These are phyloP conservation scores for Spondyliosoma cantharus DNA, from an alignment of 2,797 vertebrate genomes.

Conservation along the genomic window DNA sequence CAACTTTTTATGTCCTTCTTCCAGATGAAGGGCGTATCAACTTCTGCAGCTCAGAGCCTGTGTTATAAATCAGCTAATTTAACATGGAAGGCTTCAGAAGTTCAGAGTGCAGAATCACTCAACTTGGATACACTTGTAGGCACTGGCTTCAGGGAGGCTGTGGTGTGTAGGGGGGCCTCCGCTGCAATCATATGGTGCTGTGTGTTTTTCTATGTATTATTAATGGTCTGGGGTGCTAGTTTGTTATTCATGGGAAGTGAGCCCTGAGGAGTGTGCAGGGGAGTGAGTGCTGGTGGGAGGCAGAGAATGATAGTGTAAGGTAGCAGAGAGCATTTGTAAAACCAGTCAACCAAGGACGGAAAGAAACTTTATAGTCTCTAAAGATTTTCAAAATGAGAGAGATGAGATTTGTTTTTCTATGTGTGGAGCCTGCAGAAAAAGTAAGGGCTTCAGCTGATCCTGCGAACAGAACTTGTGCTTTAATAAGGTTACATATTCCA, in stretches of 20 bases:
- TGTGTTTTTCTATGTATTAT: constrained; percentile 54
- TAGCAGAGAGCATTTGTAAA: constrained; percentile 51
- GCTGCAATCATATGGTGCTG: constrained; percentile 15
- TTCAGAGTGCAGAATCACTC: constrained; percentile 48
- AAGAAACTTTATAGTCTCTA: constrained; percentile 8
- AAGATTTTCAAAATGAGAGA: constrained; percentile 31
- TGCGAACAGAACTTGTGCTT: not conserved
- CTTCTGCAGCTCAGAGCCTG: constrained; percentile 58
- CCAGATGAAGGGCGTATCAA: constrained; percentile 72
- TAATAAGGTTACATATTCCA: not conserved
- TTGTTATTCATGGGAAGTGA: constrained; percentile 63
- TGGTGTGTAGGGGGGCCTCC: not conserved
- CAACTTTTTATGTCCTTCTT: constrained; percentile 69
- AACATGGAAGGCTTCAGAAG: constrained; percentile 55
- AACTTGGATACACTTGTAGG: constrained; percentile 47
- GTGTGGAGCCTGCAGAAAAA: not conserved
- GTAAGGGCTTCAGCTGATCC: not conserved
- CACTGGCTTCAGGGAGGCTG: not conserved
- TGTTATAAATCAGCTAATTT: constrained; percentile 69
- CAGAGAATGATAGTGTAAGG: constrained; percentile 17
- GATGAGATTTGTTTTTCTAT: not conserved
- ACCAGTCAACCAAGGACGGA: constrained; percentile 26
- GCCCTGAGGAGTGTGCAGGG: constrained; percentile 35
- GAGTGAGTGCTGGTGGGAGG: constrained; percentile 21
- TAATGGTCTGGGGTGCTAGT: constrained; percentile 47